These are phyloP conservation scores for Microctenopoma stevenorrisi DNA, from an alignment of 2,797 vertebrate species.

Conservation along the genomic window DNA sequence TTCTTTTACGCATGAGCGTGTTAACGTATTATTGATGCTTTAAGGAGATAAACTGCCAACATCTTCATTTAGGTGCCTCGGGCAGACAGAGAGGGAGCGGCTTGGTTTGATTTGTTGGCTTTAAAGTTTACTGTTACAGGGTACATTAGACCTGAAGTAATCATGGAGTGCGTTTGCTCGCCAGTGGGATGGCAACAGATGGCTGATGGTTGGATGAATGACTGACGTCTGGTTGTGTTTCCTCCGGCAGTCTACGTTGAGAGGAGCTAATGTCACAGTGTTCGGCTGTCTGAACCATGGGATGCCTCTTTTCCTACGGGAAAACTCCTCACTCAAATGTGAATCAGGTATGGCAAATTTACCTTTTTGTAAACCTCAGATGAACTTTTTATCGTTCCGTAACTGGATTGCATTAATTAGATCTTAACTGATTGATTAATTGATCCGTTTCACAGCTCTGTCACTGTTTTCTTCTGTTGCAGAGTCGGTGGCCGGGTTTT, in stretches of 20 bases:
- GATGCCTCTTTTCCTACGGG: constrained; percentile 89
- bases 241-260: constrained; percentile 85
- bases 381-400: background rate
- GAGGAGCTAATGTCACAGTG: constrained; percentile 92
- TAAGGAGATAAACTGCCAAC: constrained; percentile 70
- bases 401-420: too few relatives aligned
- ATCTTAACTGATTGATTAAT: too few relatives aligned
- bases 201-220: constrained; percentile 52
- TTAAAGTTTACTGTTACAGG: constrained; percentile 58
- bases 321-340: constrained; percentile 89
- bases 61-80: constrained; percentile 63
- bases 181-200: constrained; percentile 54
- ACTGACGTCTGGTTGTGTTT: constrained; percentile 59
- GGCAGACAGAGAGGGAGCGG: constrained; percentile 53
- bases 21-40: constrained; percentile 72
- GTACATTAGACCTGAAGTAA: constrained; percentile 50
- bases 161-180: constrained; percentile 42
- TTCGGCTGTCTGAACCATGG: constrained; percentile 95
- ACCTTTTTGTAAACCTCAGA: too few relatives aligned
- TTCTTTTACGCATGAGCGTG: constrained; percentile 45
- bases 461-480: constrained; percentile 32
- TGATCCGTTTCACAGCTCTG: background rate
- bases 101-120: constrained; percentile 73
- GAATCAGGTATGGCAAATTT: constrained; percentile 87
- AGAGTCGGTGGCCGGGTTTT: constrained; percentile 91